Conservation (phyloP, 2,113 vertebrate genomes). For the Onychostruthus taczanowskii region DNA sequence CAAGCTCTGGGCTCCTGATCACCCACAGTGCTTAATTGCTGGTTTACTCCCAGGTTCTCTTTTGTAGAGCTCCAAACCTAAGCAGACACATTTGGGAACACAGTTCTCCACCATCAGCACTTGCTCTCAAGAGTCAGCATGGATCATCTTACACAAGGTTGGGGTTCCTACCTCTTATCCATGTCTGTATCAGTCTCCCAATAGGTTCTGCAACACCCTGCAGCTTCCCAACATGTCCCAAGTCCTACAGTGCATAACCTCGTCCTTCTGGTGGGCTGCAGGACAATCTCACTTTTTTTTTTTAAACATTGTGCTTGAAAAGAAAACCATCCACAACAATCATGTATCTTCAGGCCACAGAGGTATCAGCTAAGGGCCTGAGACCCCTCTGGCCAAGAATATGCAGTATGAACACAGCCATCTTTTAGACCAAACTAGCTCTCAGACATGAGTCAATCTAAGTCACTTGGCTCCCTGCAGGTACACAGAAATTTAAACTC, state of each 20-base stretch:
- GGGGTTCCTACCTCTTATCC: neutral
- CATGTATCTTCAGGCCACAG: neutral
- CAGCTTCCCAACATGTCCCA: neutral
- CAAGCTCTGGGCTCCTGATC: neutral
- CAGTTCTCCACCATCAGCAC: neutral
- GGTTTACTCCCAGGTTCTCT: neutral
- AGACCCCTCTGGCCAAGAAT: neutral
- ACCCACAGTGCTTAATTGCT: neutral
- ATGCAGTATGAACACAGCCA: neutral
- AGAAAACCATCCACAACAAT: too few species aligned
- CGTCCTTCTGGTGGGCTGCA: neutral
- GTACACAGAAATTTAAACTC: neutral
- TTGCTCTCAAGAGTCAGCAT: neutral
- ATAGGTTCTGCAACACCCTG: neutral
- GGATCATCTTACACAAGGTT: neutral
- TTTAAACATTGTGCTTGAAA: neutral
- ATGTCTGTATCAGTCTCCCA: neutral
- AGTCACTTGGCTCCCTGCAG: neutral
- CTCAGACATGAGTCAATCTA: neutral
- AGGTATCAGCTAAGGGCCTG: neutral
- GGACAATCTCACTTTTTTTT: neutral
- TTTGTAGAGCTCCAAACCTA: neutral
- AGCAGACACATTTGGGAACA: neutral
- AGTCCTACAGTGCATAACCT: neutral
- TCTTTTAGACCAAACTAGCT: neutral